Conservation (phyloP, 2,113 vertebrate species). For the Sarotherodon lohbergeri region DNA sequence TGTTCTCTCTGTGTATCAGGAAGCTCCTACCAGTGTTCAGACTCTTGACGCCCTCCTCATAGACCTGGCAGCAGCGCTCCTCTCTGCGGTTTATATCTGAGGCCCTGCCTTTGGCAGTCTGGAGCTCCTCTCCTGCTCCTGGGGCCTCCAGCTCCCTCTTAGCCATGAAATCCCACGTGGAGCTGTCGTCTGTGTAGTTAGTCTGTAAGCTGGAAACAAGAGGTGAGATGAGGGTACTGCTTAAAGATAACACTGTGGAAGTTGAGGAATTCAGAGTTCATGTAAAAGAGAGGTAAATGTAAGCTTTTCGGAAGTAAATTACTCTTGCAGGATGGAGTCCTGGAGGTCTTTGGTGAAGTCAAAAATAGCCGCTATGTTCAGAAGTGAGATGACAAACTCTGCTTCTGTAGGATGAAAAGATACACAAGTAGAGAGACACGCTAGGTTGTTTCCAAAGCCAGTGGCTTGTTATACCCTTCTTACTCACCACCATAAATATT, state of each 20-base stretch:
- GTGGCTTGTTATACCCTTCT: not conserved
- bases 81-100: slow-evolving; percentile 75
- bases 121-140: slow-evolving; percentile 48
- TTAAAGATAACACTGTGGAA: not conserved
- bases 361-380: slow-evolving; percentile 84
- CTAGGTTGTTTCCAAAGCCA: not conserved
- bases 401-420: slow-evolving; percentile 70
- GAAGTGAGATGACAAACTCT: slow-evolving; percentile 83
- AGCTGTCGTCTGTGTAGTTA: slow-evolving; percentile 73
- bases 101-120: slow-evolving; percentile 73
- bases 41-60: slow-evolving; percentile 83
- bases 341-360: slow-evolving; percentile 89
- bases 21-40: slow-evolving; percentile 77
- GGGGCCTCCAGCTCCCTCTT: slow-evolving; percentile 78
- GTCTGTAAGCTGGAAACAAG: slow-evolving; percentile 77
- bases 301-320: not conserved
- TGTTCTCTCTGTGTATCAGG: not conserved
- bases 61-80: slow-evolving; percentile 83
- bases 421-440: not conserved
- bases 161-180: slow-evolving; percentile 91
- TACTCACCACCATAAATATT: not conserved
- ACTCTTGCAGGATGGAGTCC: slow-evolving; percentile 86
- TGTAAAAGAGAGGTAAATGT: not conserved
- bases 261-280: not conserved
- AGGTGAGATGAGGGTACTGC: not conserved